Base-by-base conservation (phyloP, 2,888 invertebrate genomes). In the Colostygia pectinataria region DNA sequence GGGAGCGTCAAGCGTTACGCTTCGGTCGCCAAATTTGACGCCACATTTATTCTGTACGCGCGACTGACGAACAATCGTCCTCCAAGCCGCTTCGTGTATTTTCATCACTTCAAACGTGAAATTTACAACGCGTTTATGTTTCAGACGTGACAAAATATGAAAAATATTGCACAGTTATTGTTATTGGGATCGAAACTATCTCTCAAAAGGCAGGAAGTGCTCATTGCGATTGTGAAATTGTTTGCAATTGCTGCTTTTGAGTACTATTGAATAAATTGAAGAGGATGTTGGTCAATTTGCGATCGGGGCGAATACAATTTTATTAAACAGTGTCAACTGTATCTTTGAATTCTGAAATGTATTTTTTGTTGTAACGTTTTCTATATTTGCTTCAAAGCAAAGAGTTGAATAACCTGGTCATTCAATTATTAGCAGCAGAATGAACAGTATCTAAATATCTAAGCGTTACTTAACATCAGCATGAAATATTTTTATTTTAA, bases 31-130 rank as follows among this genome's bases (percentile, higher is more conserved):
- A 13, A 46, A 46, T 46, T 46, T 46, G 39, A 39, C 43, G 43
- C 49, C 38, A 49, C 49, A 43, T 49, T 49, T 43, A 49, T 49
- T 49, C 32, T 39, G 27, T 14, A 49, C 43, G 49, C 43, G 43
- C 38, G 49, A 43, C 42, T 38, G 43, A 43, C 38, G 49, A 33
- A 33, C 38, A 43, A 49, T 43, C 43, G 32, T 33, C 43, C 20
- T 38, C 23, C 33, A 42, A 39, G 33, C 33, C 25, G 38, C 27
- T 43, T 29, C 37, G 12, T 27, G 23, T 36, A 47, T 31, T 42
- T 37, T 33, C 48, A 18, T 27, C 37, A 36, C 32, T 34, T 28
- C 28, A 23, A 28, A 34, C 32, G 33, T 34, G 23, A 34, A 40
- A 33, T 40, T 33, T 40, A 23, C 20, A 40, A 20, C 15, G 9